phyloP scores from a whole-genome alignment of 2,797 vertebrate species.

The Vultur gryphus region DNA sequence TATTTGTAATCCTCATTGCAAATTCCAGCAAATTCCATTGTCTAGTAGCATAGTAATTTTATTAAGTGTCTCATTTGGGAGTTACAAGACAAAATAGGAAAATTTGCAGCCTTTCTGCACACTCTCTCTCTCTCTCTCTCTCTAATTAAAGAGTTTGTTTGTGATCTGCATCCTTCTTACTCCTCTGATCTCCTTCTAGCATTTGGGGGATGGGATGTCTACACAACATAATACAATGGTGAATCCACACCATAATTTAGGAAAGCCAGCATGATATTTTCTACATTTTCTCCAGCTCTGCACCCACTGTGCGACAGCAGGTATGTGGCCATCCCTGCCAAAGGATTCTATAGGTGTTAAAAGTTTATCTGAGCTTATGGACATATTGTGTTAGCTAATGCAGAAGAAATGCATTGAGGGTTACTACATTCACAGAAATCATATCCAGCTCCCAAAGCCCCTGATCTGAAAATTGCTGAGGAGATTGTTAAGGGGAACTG shows the following conservation, averaged over 20 bases:
- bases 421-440: not conserved
- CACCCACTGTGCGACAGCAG: not conserved
- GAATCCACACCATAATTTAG: not conserved
- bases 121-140: not conserved
- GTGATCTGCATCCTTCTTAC: not conserved
- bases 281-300: not conserved
- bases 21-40: not conserved
- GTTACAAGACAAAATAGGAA: not conserved
- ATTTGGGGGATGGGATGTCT: not conserved
- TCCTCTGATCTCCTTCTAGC: not conserved
- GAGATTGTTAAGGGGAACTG: not conserved
- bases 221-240: too few species aligned
- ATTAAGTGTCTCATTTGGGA: not conserved
- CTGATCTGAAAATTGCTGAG: not conserved
- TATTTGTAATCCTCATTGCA: not conserved
- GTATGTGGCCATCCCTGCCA: not conserved
- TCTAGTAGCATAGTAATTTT: not conserved
- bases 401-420: not conserved
- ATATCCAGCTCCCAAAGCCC: not conserved
- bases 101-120: not conserved
- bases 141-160: not conserved
- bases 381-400: not conserved
- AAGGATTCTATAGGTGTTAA: not conserved
- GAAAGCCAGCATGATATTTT: not conserved
- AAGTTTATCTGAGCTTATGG: not conserved